These are phyloP conservation scores for Hyppa rectilinea DNA, from an alignment of 2,888 invertebrate genomes.

Conservation along the genomic window DNA sequence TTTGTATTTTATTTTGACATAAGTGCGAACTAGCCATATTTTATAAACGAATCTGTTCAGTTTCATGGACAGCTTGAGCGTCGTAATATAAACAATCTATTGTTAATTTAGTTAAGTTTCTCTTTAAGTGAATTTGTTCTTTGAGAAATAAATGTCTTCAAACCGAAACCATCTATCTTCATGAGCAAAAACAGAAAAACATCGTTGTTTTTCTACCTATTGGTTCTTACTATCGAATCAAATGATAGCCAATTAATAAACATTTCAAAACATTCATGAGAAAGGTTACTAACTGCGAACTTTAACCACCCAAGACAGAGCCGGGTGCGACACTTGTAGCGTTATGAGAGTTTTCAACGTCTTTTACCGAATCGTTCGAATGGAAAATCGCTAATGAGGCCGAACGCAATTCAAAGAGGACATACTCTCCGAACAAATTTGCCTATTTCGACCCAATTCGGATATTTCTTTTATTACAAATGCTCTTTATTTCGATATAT, in stretches of 20 bases:
- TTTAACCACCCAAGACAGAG: not conserved
- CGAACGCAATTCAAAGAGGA: slow-evolving; percentile 79
- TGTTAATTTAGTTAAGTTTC: too few species aligned
- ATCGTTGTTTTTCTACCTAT: too few species aligned
- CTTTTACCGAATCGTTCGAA: slow-evolving; percentile 74
- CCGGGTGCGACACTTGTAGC: slow-evolving; percentile 59
- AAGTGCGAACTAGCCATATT: too few species aligned
- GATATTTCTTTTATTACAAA: slow-evolving; percentile 62
- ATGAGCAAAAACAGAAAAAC: not conserved
- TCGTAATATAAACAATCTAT: too few species aligned
- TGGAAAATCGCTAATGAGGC: slow-evolving; percentile 87
- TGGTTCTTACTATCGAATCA: too few species aligned
- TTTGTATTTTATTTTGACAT: too few species aligned
- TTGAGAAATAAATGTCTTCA: too few species aligned
- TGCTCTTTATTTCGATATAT: slow-evolving; percentile 32
- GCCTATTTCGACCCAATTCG: slow-evolving; percentile 70
- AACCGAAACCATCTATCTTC: not conserved
- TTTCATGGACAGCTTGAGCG: too few species aligned
- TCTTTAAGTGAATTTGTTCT: too few species aligned
- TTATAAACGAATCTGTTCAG: too few species aligned
- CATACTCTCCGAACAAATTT: slow-evolving; percentile 75
- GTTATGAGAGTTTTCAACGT: slow-evolving; percentile 72
- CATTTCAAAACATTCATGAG: not conserved
- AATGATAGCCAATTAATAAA: not conserved
- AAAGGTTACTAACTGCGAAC: not conserved